A percentile compares a stretch with the other conserved stretches of the same genome.
phyloP scores from a whole-genome alignment of 2,797 vertebrate species.

The Leontocebus nigricollis region DNA sequence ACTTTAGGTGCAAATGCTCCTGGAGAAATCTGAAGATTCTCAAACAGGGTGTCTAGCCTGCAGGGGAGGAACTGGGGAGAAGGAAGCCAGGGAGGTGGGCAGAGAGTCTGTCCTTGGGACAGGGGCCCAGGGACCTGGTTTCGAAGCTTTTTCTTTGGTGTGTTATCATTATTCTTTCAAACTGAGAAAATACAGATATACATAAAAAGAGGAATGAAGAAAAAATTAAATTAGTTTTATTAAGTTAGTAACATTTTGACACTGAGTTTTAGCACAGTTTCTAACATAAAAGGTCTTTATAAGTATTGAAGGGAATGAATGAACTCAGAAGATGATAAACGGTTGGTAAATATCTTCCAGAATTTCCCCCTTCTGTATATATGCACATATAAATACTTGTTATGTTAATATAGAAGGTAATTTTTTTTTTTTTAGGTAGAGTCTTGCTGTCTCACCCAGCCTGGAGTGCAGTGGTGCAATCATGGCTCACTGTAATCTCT shows the following conservation, averaged over 20 bases:
- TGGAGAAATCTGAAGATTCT: neutral
- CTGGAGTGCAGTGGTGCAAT: neutral
- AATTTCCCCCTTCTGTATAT: neutral
- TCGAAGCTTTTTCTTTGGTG: neutral
- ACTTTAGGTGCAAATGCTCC: neutral
- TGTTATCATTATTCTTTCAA: conserved; percentile 2
- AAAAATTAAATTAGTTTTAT: conserved; percentile 12
- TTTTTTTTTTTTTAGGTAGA: neutral
- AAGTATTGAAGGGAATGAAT: neutral
- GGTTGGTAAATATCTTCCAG: neutral
- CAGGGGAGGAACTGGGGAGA: neutral
- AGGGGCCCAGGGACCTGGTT: neutral
- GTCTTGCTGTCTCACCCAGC: neutral
- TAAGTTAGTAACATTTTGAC: neutral
- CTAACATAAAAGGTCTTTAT: neutral
- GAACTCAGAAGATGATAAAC: neutral
- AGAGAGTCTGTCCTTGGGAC: neutral
- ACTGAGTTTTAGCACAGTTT: neutral
- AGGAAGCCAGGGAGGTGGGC: neutral
- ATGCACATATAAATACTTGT: neutral
- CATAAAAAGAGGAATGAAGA: neutral
- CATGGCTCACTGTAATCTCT: neutral
- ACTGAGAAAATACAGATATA: neutral
- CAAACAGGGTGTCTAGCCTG: no score
- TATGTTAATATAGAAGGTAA: neutral